These are phyloP conservation scores for Aspidiotus destructor DNA, from an alignment of 2,888 invertebrate species.

Conservation along the genomic window DNA sequence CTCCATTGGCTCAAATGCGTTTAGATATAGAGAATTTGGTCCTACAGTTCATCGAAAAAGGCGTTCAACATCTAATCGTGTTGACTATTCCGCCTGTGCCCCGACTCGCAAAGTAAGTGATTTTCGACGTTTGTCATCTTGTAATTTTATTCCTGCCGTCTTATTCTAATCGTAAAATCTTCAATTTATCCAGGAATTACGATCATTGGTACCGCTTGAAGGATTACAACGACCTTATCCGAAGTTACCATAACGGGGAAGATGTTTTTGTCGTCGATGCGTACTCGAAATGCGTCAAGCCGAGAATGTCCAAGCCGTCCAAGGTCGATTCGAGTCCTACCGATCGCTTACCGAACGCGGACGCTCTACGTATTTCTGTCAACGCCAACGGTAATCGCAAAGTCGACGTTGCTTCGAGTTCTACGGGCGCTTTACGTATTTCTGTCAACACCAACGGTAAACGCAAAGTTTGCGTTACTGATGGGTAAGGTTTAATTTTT, in stretches of 20 bases:
- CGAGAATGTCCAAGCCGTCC: background rate
- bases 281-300: slow-evolving; percentile 13
- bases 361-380: no score
- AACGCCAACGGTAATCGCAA: no score
- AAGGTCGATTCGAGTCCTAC: background rate
- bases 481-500: background rate
- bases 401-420: no score
- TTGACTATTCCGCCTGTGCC: slow-evolving; percentile 37
- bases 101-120: slow-evolving; percentile 21
- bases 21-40: background rate
- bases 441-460: background rate
- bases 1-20: background rate
- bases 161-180: no score
- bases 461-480: background rate
- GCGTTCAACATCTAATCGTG: background rate
- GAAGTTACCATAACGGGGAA: background rate
- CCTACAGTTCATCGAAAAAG: background rate
- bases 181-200: background rate
- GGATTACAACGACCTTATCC: slow-evolving; percentile 3
- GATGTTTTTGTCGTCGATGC: slow-evolving; percentile 12
- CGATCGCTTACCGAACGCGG: background rate
- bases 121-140: no score
- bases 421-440: slow-evolving; percentile 16
- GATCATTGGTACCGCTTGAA: slow-evolving; percentile 11
- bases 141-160: no score